Evolutionary conservation across 23 tunicate species (phyloP), one percentile per base, ranked within the genome.

Genomic region (Styela plicata): DNA sequence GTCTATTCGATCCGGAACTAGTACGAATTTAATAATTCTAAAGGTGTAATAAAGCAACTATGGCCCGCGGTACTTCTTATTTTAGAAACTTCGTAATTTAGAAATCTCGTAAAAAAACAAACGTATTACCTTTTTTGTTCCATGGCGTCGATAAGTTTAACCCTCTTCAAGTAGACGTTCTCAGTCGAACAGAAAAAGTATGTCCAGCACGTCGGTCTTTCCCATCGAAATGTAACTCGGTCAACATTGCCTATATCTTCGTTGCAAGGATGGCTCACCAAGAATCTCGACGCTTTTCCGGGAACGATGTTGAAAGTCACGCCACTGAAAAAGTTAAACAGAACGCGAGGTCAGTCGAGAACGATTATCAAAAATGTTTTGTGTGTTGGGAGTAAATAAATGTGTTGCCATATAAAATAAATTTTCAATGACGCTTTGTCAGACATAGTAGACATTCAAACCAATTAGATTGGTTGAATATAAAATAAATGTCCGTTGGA

Each of bases 161-260:
- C 86, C 27, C 97, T 66, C 66, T 86, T 91, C 31, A 91, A 67
- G 2, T 63, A 68, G 1, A 91, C 80, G 52, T 86, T 83, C 34
- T 91, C 90, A 2, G 52, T 69, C 52, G 86, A 69, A 52, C 90
- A 86, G 24, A 86, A 83, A 36, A 91, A 91, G 64, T 63, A 83
- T 36, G 80, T 82, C 81, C 81, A 76, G 26, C 81, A 76, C 19
- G 53, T 53, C 18, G 81, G 81, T 1, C 81, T 25, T 57, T 76
- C 53, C 97, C 97, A 91, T 13, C 91, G 88, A 80, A 91, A 87
- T 18, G 86, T 74, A 29, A 91, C 82, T 5, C 91, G 66, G 18
- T 86, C 74, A 2, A 91, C 73, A 18, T 78, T 52, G 67, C 97
- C 97, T 62, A 91, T 84, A 64, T 91, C 97, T 7, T 87, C 52